Evolutionary conservation across 2,113 vertebrate species (phyloP), one percentile per base, ranked within the genome.

Genomic region (Electrona antarctica): DNA sequence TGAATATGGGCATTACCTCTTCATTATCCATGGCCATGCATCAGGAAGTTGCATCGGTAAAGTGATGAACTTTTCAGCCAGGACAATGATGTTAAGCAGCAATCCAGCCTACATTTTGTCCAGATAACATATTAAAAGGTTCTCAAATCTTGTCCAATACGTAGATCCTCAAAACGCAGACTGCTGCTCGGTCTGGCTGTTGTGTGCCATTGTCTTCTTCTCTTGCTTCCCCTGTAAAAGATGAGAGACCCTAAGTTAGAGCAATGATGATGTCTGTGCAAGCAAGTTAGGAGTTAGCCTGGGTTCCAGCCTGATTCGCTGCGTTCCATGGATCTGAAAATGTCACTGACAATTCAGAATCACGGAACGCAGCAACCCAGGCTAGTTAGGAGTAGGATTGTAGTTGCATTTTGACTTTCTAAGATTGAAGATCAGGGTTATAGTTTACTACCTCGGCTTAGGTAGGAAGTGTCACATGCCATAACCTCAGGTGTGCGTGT

Each of bases 21-120:
- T 86, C 70, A 66, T 70, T 78, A 74, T 89, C 88, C 90, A 91
- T 92, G 48, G 54, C 84, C 67, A 67, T 45, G 33, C 48, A 65
- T 87, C 71, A 78, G 60, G 72, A 55, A 47, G 75, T 62, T 56
- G 72, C 77, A 86, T 86, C 76, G 63, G 80, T 60, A 47, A 21
- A 77, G 48, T 48, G 78, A 63, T 78, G 60, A 71, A 56, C 9
- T 47, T 46, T 60, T 64, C 7, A 51, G 66, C 41, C 14, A 62
- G 69, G 60, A 49, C 29, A 4, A n/a, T 52, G 60, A 55, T 66
- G 14, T 64, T 11, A 77, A 46, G 41, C 28, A 0, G 46, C 54
- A 21, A 6, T 10, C 58, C 7, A 64, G 48, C 13, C 73, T 69
- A 70, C 64, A 81, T 77, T 56, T 54, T 48, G 47, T n/a, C 14